Conservation (phyloP, 2,797 vertebrate species). For the Paratrypauchen microcephalus region DNA sequence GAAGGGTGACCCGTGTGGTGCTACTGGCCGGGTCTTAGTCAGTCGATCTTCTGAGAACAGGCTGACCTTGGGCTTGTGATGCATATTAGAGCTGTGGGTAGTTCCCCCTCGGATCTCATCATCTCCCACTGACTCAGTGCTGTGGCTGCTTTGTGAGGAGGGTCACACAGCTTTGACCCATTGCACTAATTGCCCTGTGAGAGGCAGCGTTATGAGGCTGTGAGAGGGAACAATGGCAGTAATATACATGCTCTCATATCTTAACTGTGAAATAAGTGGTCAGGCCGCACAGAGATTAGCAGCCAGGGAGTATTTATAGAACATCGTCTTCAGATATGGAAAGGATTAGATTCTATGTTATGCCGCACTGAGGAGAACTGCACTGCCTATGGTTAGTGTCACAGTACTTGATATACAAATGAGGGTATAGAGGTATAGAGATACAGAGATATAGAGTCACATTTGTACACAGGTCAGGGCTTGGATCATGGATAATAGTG, state of each 20-base stretch:
- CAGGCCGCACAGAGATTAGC: slow-evolving; percentile 40
- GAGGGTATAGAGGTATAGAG: not conserved
- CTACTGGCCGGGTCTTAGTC: slow-evolving; percentile 52
- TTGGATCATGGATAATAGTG: not conserved
- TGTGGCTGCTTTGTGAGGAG: slow-evolving; percentile 40
- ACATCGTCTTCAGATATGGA: slow-evolving; percentile 10
- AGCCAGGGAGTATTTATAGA: slow-evolving; percentile 22
- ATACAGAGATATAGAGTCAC: not conserved
- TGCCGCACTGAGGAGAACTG: no score
- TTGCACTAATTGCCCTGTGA: slow-evolving; percentile 59
- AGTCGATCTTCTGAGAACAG: slow-evolving; percentile 45
- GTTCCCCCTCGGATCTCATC: slow-evolving; percentile 45
- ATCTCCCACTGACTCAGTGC: slow-evolving; percentile 56
- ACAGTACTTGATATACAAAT: not conserved
- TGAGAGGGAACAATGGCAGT: slow-evolving; percentile 42
- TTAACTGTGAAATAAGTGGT: slow-evolving; percentile 42
- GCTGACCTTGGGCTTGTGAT: slow-evolving; percentile 56
- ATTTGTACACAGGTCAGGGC: not conserved
- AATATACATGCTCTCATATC: slow-evolving; percentile 34
- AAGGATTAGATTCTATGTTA: slow-evolving; percentile 1
- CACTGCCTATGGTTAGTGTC: not conserved
- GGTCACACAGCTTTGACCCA: slow-evolving; percentile 59
- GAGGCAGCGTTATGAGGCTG: slow-evolving; percentile 17
- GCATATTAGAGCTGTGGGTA: slow-evolving; percentile 51
- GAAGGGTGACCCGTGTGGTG: slow-evolving; percentile 40